These are phyloP conservation scores for Balaenoptera acutorostrata DNA, from an alignment of 2,113 vertebrate species.

Conservation along the genomic window DNA sequence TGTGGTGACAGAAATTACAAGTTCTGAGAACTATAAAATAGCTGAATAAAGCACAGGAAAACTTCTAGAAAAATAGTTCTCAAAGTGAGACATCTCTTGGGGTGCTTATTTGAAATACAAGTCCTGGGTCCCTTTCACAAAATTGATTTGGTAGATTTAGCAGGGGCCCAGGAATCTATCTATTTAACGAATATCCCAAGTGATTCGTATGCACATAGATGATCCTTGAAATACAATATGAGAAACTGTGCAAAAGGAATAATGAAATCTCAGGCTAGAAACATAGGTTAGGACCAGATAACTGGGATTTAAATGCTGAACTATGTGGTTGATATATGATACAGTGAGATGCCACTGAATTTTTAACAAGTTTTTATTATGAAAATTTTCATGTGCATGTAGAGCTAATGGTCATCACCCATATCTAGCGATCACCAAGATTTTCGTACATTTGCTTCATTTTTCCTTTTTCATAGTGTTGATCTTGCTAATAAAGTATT, in stretches of 20 bases:
- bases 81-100: neutral
- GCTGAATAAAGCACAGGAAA: neutral
- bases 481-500: neutral
- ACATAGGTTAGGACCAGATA: neutral
- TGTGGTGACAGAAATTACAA: neutral
- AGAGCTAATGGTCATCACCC: neutral
- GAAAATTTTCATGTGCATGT: neutral
- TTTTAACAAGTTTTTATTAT: neutral
- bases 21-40: neutral
- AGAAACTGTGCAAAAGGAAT: neutral
- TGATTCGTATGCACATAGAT: neutral
- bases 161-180: neutral
- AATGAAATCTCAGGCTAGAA: neutral
- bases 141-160: neutral
- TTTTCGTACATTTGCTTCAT: neutral
- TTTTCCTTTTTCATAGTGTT: neutral
- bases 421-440: neutral
- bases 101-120: neutral
- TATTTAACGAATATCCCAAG: neutral
- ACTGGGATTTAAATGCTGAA: neutral
- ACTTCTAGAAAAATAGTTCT: neutral
- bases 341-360: neutral
- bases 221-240: neutral
- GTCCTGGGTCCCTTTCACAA: neutral
- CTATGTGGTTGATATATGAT: neutral